Conservation (phyloP, 1,140 invertebrate species). For the Riptortus pedestris region DNA sequence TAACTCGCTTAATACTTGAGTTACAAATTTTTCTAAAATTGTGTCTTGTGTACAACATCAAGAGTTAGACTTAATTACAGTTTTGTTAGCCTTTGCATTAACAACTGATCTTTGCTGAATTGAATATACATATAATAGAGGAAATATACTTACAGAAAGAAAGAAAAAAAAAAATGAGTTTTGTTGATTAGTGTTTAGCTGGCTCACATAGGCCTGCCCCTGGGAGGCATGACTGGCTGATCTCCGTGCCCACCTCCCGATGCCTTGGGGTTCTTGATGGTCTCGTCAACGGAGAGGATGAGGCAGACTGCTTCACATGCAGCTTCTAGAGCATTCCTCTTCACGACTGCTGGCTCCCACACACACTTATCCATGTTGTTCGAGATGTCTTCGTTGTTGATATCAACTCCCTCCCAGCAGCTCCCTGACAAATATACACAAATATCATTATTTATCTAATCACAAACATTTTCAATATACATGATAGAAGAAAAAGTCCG, state of each 20-base stretch:
- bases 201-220: not conserved
- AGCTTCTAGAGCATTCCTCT: slow-evolving; percentile 91
- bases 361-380: slow-evolving; percentile 91
- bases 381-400: slow-evolving; percentile 82
- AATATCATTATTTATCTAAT: not conserved
- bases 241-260: not conserved
- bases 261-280: slow-evolving; percentile 57
- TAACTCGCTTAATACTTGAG: too few relatives aligned
- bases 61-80: too few relatives aligned
- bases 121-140: too few relatives aligned
- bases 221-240: not conserved
- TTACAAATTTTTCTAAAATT: too few relatives aligned
- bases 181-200: not conserved
- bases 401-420: slow-evolving; percentile 92
- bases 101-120: too few relatives aligned
- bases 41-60: too few relatives aligned
- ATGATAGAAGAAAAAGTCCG: not conserved
- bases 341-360: slow-evolving; percentile 95
- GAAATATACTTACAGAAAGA: too few relatives aligned
- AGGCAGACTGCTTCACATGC: slow-evolving; percentile 92
- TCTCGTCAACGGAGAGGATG: slow-evolving; percentile 95
- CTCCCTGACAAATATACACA: slow-evolving; percentile 41
- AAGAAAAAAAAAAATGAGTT: too few relatives aligned
- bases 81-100: too few relatives aligned
- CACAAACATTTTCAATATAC: not conserved